Evolutionary conservation across 2,113 vertebrate genomes (phyloP), one percentile per base, ranked within the genome.

Genomic region (Galemys pyrenaicus): DNA sequence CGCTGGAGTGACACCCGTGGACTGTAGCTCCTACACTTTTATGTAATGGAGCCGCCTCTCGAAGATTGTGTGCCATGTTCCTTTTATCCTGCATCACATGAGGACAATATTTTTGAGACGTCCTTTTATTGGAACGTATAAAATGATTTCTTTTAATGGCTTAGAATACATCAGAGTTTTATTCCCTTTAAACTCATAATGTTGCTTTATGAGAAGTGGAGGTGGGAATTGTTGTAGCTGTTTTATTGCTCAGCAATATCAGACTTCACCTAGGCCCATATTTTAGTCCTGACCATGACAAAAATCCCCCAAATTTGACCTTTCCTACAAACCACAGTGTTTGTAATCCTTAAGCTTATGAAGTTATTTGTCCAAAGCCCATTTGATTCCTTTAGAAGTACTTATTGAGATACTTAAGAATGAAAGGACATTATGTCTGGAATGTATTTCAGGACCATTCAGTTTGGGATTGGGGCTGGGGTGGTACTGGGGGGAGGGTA

Each of bases 91-190:
- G 71, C 7, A 0, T 88, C 35, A 49, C 32, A 30, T 10, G 60
- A 75, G 51, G 44, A 71, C 71, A 92, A 75, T 86, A 49, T 80
- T 87, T 94, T 62, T 35, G 79, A 46, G 39, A 15, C 75, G 54
- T 83, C 39, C 86, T 91, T 83, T 93, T 79, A 71, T 13, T 51
- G 60, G 46, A 46, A 28, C 4, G 0, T 65, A 41, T 71, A 67
- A 85, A 82, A 58, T 83, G n/a, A 67, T 73, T 77, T 87, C 46
- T 92, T 83, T 90, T n/a, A 24, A 58, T 79, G 78, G 11, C 62
- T 75, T 54, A 58, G 84, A 87, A 26, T n/a, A n/a, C 37, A 58
- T 87, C 13, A 30, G 64, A 44, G 56, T 67, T 95, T 68, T 91
- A 54, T 75, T 71, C 54, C 20, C 26, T 68, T 89, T 87, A 94